Evolutionary conservation across 1,140 invertebrate genomes (phyloP).

Genomic region (Caenorhabditis briggsae): DNA sequence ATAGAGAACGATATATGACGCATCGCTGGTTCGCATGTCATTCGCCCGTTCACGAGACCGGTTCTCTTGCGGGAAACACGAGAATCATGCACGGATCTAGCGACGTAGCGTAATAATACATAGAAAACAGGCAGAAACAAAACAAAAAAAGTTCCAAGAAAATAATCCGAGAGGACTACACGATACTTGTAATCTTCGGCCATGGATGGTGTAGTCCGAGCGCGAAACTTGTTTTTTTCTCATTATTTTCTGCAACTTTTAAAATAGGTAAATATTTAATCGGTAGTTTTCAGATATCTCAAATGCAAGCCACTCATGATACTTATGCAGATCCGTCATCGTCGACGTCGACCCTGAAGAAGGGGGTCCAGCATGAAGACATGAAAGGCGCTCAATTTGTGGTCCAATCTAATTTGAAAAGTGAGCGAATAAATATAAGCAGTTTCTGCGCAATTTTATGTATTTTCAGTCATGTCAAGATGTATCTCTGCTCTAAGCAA

Average conservation of each 20-base stretch:
- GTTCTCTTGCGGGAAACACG: conserved; percentile 50
- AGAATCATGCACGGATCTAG: conserved; percentile 37
- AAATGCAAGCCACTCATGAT: conserved; percentile 46
- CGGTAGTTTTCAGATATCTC: neutral
- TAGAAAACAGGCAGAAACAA: neutral
- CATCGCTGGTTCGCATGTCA: conserved; percentile 42
- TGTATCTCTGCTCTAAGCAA: conserved; percentile 16
- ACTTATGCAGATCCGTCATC: conserved; percentile 41
- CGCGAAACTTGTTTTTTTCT: too few species aligned
- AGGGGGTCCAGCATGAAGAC: conserved; percentile 23
- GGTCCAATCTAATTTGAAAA: conserved; percentile 28
- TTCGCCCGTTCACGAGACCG: conserved; percentile 23
- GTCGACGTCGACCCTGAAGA: neutral
- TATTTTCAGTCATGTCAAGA: conserved; percentile 33
- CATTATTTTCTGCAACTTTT: too few species aligned
- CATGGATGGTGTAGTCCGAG: neutral
- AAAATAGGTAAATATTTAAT: too few species aligned
- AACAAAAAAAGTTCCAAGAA: neutral
- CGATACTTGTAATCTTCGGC: neutral
- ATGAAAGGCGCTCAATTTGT: conserved; percentile 49
- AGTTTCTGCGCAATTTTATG: neutral
- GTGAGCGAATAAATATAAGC: neutral
- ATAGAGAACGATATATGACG: conserved; percentile 51
- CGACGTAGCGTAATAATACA: neutral
- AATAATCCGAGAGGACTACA: conserved; percentile 10